Evolutionary conservation across 2,113 vertebrate genomes (phyloP), one percentile per base, ranked within the genome.

Genomic region (Antechinus flavipes): DNA sequence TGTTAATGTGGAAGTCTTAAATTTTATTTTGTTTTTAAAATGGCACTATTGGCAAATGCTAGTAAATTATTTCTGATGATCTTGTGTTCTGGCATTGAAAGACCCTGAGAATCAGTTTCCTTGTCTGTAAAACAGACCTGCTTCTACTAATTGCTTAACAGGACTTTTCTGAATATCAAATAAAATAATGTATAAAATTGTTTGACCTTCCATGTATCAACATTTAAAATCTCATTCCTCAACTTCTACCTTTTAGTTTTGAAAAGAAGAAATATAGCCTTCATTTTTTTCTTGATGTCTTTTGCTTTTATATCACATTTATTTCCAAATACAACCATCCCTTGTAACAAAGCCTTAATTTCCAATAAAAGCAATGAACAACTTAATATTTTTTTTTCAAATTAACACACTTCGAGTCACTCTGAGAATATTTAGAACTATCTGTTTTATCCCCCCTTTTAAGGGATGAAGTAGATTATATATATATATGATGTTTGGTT

Each of bases 351-450:
- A 76, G 4, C 35, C 35, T 84, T 84, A 8, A 84, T 84, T 84
- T 84, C n/a, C 19, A 42, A 84, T 84, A 84, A 42, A 42, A 42
- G n/a, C 22, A 84, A 19, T 6, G 19, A 84, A 42, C 16, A 26
- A 19, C 35, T 8, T 19, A 42, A n/a, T 76, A 16, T 22, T n/a
- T 42, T n/a, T 76, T 84, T 49, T 26, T 50, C 14, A 50, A 50
- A 19, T 90, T 50, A 14, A 49, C 47, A 90, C 47, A 90, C 24
- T 90, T 30, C 47, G 11, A 12, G 47, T 49, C 50, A 2, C 3
- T 1, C 56, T 49, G 92, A 14, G 2, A 0, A 0, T 22, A 0
- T 91, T 30, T 27, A 8, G 2, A 47, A 2, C 50, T 2, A 27
- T 50, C 42, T 27, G 61, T 54, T 55, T 11, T 4, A 23, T 54